Evolutionary conservation across 2,797 vertebrate species (phyloP).

Genomic region (Atherinosoma microstoma): DNA sequence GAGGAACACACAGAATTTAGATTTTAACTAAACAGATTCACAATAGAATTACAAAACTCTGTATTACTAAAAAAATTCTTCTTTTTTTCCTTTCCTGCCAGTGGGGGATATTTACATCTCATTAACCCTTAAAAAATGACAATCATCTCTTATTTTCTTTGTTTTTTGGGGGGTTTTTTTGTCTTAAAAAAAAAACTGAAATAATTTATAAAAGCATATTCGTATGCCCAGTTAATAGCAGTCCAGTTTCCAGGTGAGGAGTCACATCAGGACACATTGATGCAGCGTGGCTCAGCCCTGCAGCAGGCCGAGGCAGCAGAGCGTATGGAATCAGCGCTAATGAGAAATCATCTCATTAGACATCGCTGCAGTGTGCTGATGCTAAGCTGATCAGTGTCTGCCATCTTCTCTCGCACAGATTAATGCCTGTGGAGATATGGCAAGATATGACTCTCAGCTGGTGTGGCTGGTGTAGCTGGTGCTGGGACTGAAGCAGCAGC

Average conservation of each 20-base stretch:
- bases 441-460: slow-evolving; percentile 36
- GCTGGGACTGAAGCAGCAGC: slow-evolving; percentile 28
- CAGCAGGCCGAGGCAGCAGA: slow-evolving; percentile 31
- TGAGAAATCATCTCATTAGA: slow-evolving; percentile 73
- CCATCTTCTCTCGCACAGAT: slow-evolving; percentile 45
- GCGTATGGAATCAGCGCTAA: slow-evolving; percentile 58
- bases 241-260: slow-evolving; percentile 32
- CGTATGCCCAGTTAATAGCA: not conserved
- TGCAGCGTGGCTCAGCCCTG: slow-evolving; percentile 2
- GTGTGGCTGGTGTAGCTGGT: slow-evolving; percentile 39
- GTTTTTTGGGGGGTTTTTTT: not conserved
- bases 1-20: not conserved
- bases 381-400: slow-evolving; percentile 63
- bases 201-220: not conserved
- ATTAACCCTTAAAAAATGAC: not conserved
- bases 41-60: not conserved
- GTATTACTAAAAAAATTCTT: not conserved
- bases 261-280: not conserved
- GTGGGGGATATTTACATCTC: not conserved
- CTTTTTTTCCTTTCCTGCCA: not conserved
- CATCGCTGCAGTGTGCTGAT: slow-evolving; percentile 41
- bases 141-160: not conserved
- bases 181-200: not conserved
- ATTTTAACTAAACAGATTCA: not conserved
- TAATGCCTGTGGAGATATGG: slow-evolving; percentile 45